Evolutionary conservation across 2,888 invertebrate species (phyloP).

Genomic region (Psococerastis gibbosa): DNA sequence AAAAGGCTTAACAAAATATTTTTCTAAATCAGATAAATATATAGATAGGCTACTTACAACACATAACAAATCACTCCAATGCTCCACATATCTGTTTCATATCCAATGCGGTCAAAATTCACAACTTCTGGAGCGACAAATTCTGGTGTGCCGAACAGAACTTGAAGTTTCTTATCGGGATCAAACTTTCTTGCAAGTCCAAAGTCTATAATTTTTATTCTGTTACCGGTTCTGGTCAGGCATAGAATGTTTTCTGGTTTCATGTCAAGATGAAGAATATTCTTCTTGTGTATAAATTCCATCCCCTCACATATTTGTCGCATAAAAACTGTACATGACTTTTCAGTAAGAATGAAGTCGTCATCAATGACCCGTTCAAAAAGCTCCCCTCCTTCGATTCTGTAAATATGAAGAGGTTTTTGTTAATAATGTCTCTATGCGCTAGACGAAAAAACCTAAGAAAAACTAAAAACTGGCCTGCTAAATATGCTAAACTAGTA

Average conservation of each 20-base stretch:
- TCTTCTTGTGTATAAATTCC: slow-evolving; percentile 88
- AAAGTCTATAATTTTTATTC: slow-evolving; percentile 97
- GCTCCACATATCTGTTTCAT: slow-evolving; percentile 97
- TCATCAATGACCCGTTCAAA: slow-evolving; percentile 98
- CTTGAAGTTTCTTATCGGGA: slow-evolving; percentile 78
- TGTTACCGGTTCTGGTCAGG: slow-evolving; percentile 86
- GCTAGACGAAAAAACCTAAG: too few relatives aligned
- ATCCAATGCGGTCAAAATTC: slow-evolving; percentile 92
- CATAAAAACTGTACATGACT: slow-evolving; percentile 91
- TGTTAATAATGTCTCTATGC: too few relatives aligned
- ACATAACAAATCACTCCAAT: slow-evolving; percentile 97
- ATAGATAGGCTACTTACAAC: too few relatives aligned
- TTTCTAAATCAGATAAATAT: too few relatives aligned
- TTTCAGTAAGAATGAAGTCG: slow-evolving; percentile 91
- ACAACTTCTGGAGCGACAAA: slow-evolving; percentile 98
- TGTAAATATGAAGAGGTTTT: slow-evolving; percentile 30
- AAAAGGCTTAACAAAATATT: too few relatives aligned
- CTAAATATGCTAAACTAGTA: too few relatives aligned
- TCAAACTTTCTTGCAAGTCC: slow-evolving; percentile 86
- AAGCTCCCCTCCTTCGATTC: slow-evolving; percentile 93
- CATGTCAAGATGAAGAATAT: slow-evolving; percentile 91
- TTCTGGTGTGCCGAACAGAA: slow-evolving; percentile 94
- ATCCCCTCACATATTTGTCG: slow-evolving; percentile 96
- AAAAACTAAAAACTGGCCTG: too few relatives aligned
- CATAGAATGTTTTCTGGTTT: slow-evolving; percentile 99